These are phyloP conservation scores for Aricia agestis DNA, from an alignment of 1,140 invertebrate species.

Conservation along the genomic window DNA sequence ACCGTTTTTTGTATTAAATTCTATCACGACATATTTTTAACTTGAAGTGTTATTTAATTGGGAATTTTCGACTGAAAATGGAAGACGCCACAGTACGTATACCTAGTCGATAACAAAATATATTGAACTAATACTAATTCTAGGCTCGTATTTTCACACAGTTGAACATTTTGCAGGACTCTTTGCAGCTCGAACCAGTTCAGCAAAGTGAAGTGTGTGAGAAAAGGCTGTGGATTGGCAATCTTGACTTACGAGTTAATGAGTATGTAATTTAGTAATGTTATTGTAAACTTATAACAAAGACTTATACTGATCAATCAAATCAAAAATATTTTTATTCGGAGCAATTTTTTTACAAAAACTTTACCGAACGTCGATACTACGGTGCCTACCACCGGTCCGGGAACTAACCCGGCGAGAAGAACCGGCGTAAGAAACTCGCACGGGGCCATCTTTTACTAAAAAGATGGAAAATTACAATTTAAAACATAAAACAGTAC, in stretches of 20 bases:
- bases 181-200: conserved; percentile 79
- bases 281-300: conserved; percentile 20
- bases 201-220: conserved; percentile 79
- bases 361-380: too few relatives aligned
- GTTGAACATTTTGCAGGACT: conserved; percentile 49
- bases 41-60: neutral
- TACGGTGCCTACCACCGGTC: too few relatives aligned
- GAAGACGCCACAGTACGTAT: conserved; percentile 1
- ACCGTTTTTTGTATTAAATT: neutral
- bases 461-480: too few relatives aligned
- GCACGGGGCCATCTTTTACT: too few relatives aligned
- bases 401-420: too few relatives aligned
- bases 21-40: neutral
- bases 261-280: conserved; percentile 85
- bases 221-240: conserved; percentile 91
- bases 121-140: neutral
- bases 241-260: conserved; percentile 90
- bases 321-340: too few relatives aligned
- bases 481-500: too few relatives aligned
- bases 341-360: too few relatives aligned
- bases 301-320: too few relatives aligned
- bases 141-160: neutral
- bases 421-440: too few relatives aligned
- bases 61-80: neutral
- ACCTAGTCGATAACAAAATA: neutral